Evolutionary conservation across 1,140 invertebrate genomes (phyloP).

Genomic region (Euwallacea fornicatus): DNA sequence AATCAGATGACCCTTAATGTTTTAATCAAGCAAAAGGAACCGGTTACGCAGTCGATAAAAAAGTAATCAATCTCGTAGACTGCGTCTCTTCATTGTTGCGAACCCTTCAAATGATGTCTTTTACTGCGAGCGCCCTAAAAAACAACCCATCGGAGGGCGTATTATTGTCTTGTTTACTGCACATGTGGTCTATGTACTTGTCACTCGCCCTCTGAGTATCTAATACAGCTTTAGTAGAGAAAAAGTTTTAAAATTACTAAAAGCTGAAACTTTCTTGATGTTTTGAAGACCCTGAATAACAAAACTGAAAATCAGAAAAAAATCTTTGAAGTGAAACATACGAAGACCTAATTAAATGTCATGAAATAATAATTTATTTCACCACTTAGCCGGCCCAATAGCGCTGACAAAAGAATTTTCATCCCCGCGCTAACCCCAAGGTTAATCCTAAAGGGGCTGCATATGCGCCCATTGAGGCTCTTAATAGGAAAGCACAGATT

Average conservation of each 20-base stretch:
- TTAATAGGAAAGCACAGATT: conserved; percentile 49
- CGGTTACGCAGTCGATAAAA: conserved; percentile 7
- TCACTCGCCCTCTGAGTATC: conserved; percentile 1
- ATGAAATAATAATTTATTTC: conserved; percentile 34
- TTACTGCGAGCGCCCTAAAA: conserved; percentile 9
- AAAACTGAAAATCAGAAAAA: too few relatives aligned
- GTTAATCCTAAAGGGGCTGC: conserved; percentile 40
- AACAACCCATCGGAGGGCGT: conserved; percentile 10
- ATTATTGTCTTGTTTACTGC: conserved; percentile 19
- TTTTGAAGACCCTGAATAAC: too few relatives aligned
- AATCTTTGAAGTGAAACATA: too few relatives aligned
- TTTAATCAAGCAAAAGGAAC: conserved; percentile 10
- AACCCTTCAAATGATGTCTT: conserved; percentile 17
- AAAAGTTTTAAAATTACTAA: too few relatives aligned
- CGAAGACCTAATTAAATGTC: conserved; percentile 1
- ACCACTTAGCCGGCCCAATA: conserved; percentile 23
- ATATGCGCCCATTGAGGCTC: conserved; percentile 44
- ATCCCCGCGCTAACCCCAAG: conserved; percentile 16
- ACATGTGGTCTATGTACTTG: conserved; percentile 19
- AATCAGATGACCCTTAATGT: background rate
- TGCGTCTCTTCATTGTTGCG: conserved; percentile 17
- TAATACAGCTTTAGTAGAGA: background rate
- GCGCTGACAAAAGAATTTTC: conserved; percentile 10
- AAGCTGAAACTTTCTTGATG: too few relatives aligned
- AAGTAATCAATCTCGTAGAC: conserved; percentile 12